Conservation (phyloP, 2,113 vertebrate species). For the Pachycephala philippinensis region DNA sequence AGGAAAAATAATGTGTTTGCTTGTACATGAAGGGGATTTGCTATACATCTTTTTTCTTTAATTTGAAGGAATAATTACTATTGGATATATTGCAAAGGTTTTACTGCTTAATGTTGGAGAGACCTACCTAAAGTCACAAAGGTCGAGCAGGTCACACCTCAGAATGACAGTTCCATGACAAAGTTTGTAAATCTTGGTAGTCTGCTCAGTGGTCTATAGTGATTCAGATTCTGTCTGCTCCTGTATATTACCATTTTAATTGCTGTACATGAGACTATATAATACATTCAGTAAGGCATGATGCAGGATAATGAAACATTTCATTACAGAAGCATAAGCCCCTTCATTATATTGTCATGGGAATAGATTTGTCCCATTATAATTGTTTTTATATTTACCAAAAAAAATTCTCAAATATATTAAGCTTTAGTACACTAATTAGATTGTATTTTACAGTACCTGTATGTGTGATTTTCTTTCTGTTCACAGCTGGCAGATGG, state of each 20-base stretch:
- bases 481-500: constrained; percentile 53
- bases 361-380: constrained; percentile 57
- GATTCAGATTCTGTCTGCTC: constrained; percentile 28
- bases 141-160: neutral
- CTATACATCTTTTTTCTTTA: neutral
- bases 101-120: neutral
- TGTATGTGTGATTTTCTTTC: constrained; percentile 16
- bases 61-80: neutral
- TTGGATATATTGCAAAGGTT: neutral
- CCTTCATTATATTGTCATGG: constrained; percentile 15
- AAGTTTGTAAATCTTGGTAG: neutral
- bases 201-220: neutral
- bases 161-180: neutral
- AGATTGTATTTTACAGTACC: constrained; percentile 46
- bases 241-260: constrained; percentile 56
- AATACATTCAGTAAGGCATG: constrained; percentile 28
- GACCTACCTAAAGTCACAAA: neutral
- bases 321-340: constrained; percentile 42
- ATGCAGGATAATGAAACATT: constrained; percentile 40
- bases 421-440: constrained; percentile 65
- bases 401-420: constrained; percentile 51
- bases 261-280: constrained; percentile 15
- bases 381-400: constrained; percentile 72
- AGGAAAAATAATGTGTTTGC: neutral
- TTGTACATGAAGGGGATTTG: neutral